These are phyloP conservation scores for Carcina quercana DNA, from an alignment of 2,888 invertebrate genomes.

Conservation along the genomic window DNA sequence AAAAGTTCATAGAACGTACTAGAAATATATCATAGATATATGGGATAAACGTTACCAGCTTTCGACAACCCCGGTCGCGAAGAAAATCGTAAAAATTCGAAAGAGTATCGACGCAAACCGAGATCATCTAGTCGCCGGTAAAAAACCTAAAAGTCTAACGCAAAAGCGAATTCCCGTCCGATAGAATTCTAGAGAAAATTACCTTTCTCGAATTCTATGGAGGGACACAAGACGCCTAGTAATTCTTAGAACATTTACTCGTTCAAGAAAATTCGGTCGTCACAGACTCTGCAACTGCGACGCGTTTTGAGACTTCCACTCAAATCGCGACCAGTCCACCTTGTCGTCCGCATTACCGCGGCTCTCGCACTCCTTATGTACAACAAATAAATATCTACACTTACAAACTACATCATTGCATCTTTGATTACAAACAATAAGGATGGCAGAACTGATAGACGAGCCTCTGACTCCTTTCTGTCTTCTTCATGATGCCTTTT, in stretches of 20 bases:
- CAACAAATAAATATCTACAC: slow-evolving; percentile 38
- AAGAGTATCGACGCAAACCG: slow-evolving; percentile 24
- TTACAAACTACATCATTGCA: slow-evolving; percentile 26
- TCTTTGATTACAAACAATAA: slow-evolving; percentile 81
- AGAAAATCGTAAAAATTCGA: slow-evolving; percentile 20
- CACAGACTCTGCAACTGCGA: slow-evolving; percentile 40
- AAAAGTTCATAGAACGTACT: slow-evolving; percentile 97
- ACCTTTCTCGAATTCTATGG: slow-evolving; percentile 71
- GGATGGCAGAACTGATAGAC: slow-evolving; percentile 99
- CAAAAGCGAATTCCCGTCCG: slow-evolving; percentile 56
- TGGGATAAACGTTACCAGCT: slow-evolving; percentile 90
- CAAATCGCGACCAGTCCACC: slow-evolving; percentile 52
- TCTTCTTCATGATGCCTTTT: slow-evolving; percentile 99
- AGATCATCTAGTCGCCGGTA: slow-evolving; percentile 55
- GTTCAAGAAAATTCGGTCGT: slow-evolving; percentile 38
- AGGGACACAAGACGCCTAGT: slow-evolving; percentile 50
- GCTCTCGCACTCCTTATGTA: slow-evolving; percentile 40
- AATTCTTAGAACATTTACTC: slow-evolving; percentile 29
- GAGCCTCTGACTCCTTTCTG: slow-evolving; percentile 96
- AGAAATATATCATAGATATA: slow-evolving; percentile 99
- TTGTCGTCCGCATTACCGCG: slow-evolving; percentile 68
- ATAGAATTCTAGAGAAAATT: slow-evolving; percentile 69
- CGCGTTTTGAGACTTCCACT: slow-evolving; percentile 39
- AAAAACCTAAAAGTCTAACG: slow-evolving; percentile 51
- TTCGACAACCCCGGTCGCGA: slow-evolving; percentile 44